Conservation (phyloP, 2,797 vertebrate genomes). For the Choloepus didactylus region DNA sequence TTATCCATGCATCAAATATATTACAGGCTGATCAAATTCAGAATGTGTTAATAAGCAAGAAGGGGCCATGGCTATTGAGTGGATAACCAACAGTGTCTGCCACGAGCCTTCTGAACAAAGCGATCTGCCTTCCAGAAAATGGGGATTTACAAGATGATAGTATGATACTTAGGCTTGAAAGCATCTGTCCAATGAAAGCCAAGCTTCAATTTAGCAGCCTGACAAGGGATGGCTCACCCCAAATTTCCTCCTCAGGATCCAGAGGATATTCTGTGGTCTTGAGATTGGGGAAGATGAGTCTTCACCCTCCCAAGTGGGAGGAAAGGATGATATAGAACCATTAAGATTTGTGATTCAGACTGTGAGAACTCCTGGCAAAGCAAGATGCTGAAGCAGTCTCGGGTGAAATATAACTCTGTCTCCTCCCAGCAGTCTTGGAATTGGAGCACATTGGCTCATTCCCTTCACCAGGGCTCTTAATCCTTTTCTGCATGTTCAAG, state of each 20-base stretch:
- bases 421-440: background rate
- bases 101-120: background rate
- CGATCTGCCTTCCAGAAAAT: background rate
- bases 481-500: background rate
- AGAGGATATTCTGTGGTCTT: background rate
- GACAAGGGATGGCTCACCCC: background rate
- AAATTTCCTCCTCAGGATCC: background rate
- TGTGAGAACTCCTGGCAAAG: background rate
- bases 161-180: background rate
- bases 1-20: background rate
- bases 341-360: conserved; percentile 5
- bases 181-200: background rate
- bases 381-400: background rate
- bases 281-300: conserved; percentile 7
- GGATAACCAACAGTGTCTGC: background rate
- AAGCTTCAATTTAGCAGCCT: background rate
- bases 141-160: background rate
- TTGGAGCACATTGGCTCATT: background rate
- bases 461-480: background rate
- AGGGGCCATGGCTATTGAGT: background rate
- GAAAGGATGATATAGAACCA: conserved; percentile 27
- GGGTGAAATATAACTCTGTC: background rate
- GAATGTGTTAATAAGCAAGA: background rate
- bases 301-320: background rate
- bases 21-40: conserved; percentile 4